phyloP scores from a whole-genome alignment of 1,140 invertebrate genomes.

The Kradibia gibbosae region DNA sequence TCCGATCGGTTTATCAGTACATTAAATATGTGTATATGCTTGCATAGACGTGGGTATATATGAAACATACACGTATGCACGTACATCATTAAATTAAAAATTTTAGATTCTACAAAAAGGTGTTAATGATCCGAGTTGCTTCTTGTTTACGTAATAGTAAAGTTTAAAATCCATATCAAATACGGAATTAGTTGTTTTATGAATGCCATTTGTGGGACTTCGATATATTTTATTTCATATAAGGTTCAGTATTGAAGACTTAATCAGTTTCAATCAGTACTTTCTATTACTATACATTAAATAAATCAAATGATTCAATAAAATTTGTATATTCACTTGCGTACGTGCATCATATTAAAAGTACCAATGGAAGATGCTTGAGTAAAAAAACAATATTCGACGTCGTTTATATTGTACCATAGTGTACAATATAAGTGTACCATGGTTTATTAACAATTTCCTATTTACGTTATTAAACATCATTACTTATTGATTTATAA shows the following conservation, averaged over 20 bases:
- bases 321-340: background rate
- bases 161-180: background rate
- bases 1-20: background rate
- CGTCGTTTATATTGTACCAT: background rate
- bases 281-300: conserved; percentile 32
- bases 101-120: no score
- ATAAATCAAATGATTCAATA: conserved; percentile 10
- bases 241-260: conserved; percentile 14
- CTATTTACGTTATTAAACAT: background rate
- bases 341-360: background rate
- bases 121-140: no score
- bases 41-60: no score
- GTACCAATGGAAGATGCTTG: background rate
- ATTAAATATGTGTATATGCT: background rate
- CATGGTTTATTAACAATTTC: background rate
- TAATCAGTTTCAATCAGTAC: conserved; percentile 6
- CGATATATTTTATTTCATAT: no score
- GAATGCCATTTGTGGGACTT: background rate
- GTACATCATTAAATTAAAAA: no score
- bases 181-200: background rate
- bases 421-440: background rate
- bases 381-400: background rate
- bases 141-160: no score
- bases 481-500: conserved; percentile 16
- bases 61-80: no score